Evolutionary conservation across 2,888 invertebrate species (phyloP), one percentile per base, ranked within the genome.

Genomic region (Neelides folsomi): DNA sequence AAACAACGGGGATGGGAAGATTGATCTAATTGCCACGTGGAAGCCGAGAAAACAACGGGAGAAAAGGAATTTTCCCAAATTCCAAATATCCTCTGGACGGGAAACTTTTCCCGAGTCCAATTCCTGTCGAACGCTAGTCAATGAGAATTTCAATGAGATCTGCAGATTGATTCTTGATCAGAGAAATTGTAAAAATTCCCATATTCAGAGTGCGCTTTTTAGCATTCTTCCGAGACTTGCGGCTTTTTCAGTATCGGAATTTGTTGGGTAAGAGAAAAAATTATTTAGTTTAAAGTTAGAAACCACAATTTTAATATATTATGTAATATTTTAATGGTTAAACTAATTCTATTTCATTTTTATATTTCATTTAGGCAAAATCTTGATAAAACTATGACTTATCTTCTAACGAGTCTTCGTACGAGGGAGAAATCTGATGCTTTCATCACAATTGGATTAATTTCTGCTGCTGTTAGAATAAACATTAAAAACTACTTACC

Each of bases 191-290:
- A 80, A 83, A 64, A 85, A 82, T 47, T 74, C 78, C 5, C 82
- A 86, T 68, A 86, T 94, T 18, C 93, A 94, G 63, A 86, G 88
- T 67, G 82, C 86, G 0, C 71, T 98, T 12, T 76, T 95, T 52
- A 81, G 82, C 38, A 79, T 97, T 45, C 74, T 97, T 54, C 97
- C 97, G 1, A 77, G 94, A 59, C 72, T 95, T 48, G 94, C 93
- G 6, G 90, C 94, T n/a, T 93, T 95, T 66, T 83, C 90, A 68
- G 83, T 81, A 54, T 79, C 81, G 6, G 77, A 78, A 52, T 95
- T 94, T 68, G 79, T 83, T 1, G 52, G 20, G n/a, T 15, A 35
- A 27, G 47, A 13, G 8, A 41, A 10, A 12, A 10, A 41, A 12
- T 8, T 41, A 41, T 41, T 13, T 8, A 43, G 44, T 44, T 36